These are phyloP conservation scores for Falco columbarius DNA, from an alignment of 2,797 vertebrate species.

Conservation along the genomic window DNA sequence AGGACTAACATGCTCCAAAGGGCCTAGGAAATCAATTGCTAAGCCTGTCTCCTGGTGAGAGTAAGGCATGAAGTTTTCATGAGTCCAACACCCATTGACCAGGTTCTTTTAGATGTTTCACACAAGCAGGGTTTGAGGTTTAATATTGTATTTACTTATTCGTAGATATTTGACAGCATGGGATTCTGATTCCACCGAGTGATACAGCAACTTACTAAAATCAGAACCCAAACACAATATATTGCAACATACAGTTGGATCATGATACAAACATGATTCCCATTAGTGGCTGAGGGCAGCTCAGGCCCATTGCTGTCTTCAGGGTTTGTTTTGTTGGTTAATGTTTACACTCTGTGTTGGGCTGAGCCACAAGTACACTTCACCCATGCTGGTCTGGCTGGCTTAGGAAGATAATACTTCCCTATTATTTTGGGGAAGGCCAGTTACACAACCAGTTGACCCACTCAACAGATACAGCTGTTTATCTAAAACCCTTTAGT, in stretches of 20 bases:
- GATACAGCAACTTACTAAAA: background rate
- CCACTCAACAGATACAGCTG: background rate
- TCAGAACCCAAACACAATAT: background rate
- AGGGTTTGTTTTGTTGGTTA: background rate
- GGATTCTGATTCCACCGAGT: background rate
- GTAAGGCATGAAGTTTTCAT: background rate
- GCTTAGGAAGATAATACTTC: background rate
- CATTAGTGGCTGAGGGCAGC: background rate
- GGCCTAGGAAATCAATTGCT: background rate
- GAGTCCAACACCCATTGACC: background rate
- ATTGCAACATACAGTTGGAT: background rate
- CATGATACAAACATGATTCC: background rate
- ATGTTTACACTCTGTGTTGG: background rate
- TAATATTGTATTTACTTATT: background rate
- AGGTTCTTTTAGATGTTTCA: background rate
- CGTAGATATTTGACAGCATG: background rate
- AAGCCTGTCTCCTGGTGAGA: background rate
- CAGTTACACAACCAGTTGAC: background rate
- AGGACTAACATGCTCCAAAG: background rate
- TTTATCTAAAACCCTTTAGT: background rate
- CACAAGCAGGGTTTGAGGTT: background rate
- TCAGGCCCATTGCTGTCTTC: background rate
- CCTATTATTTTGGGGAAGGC: background rate
- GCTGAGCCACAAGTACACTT: background rate
- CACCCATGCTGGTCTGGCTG: background rate